phyloP scores from a whole-genome alignment of 2,888 invertebrate species.

The Acronicta aceris region DNA sequence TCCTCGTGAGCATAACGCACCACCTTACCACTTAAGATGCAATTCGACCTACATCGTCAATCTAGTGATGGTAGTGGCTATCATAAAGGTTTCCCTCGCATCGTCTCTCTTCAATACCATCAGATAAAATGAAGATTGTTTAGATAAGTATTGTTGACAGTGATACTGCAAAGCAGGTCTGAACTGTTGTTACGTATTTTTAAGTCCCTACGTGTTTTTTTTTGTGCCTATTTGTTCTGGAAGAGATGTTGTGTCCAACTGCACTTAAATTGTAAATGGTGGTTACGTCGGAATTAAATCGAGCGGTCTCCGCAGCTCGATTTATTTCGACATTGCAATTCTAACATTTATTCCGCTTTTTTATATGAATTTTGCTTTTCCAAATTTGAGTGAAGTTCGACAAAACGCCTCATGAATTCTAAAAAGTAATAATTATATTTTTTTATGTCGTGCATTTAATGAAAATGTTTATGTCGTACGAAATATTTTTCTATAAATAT shows the following conservation, averaged over 20 bases:
- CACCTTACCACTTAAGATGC: slow-evolving; percentile 89
- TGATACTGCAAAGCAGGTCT: slow-evolving; percentile 87
- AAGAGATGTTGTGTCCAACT: slow-evolving; percentile 88
- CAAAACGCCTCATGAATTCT: slow-evolving; percentile 75
- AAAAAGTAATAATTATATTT: slow-evolving; percentile 38
- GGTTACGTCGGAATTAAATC: slow-evolving; percentile 74
- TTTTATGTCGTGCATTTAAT: slow-evolving; percentile 51
- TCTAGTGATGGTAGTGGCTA: slow-evolving; percentile 87
- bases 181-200: slow-evolving; percentile 88
- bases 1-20: slow-evolving; percentile 85
- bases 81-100: slow-evolving; percentile 86
- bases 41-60: slow-evolving; percentile 89
- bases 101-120: slow-evolving; percentile 88
- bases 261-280: slow-evolving; percentile 88
- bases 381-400: slow-evolving; percentile 88
- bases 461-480: slow-evolving; percentile 40
- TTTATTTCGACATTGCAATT: slow-evolving; percentile 68
- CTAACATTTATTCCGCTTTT: slow-evolving; percentile 71
- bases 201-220: slow-evolving; percentile 82
- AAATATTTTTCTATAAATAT: slow-evolving; percentile 54
- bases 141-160: slow-evolving; percentile 86
- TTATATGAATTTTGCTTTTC: slow-evolving; percentile 77
- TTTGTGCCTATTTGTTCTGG: slow-evolving; percentile 64
- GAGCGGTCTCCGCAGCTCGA: slow-evolving; percentile 56
- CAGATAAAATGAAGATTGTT: slow-evolving; percentile 84